Percentiles rank a stretch among this genome's conserved stretches.
Conservation (phyloP, 2,888 invertebrate species). For the Dusona sp. region DNA sequence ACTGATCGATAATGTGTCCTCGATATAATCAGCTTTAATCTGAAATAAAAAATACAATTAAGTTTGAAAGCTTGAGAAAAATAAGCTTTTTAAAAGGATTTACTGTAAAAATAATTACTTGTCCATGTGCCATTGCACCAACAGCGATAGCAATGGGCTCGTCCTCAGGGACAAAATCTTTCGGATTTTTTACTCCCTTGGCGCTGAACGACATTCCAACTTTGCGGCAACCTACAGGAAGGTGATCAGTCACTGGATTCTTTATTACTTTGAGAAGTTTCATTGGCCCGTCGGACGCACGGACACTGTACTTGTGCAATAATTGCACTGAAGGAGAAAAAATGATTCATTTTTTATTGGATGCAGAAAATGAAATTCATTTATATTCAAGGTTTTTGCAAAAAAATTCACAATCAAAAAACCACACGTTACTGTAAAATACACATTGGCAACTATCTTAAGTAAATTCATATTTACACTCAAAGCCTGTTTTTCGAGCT, state of each 20-base stretch:
- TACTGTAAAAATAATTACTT: conserved; percentile 87
- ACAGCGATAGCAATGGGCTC: conserved; percentile 96
- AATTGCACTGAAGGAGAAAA: conserved; percentile 92
- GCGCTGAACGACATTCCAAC: conserved; percentile 95
- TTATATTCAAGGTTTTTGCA: too few relatives aligned
- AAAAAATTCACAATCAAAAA: too few relatives aligned
- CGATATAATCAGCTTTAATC: conserved; percentile 93
- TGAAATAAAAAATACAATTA: conserved; percentile 78
- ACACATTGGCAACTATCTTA: too few relatives aligned
- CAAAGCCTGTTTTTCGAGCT: too few relatives aligned
- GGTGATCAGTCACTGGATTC: conserved; percentile 97
- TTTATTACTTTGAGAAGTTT: conserved; percentile 98
- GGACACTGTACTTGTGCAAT: conserved; percentile 96
- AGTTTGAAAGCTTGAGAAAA: background rate
- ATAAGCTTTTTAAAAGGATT: background rate
- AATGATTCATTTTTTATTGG: background rate
- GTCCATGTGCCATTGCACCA: conserved; percentile 99
- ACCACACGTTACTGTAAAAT: too few relatives aligned
- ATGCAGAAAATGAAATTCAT: background rate
- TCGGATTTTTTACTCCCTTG: conserved; percentile 89
- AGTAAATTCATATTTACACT: too few relatives aligned
- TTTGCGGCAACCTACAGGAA: conserved; percentile 97
- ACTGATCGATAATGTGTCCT: conserved; percentile 96
- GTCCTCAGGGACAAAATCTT: conserved; percentile 91
- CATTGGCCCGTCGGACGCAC: conserved; percentile 95